Percentiles rank a stretch among this genome's conserved stretches.
Conservation (phyloP, 2,113 vertebrate species). For the Shinisaurus crocodilurus region DNA sequence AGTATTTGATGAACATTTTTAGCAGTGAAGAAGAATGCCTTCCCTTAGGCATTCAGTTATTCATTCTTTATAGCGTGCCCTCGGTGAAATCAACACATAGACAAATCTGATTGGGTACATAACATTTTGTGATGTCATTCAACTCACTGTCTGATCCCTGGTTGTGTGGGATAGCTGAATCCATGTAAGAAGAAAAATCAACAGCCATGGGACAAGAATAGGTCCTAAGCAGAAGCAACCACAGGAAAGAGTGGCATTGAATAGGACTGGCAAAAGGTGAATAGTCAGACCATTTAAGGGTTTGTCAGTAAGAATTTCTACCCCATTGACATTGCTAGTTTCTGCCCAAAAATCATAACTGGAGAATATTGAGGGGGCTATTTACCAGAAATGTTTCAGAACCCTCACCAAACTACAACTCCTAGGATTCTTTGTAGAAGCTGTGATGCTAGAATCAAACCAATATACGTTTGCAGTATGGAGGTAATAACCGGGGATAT, state of each 20-base stretch:
- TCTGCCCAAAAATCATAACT: no score
- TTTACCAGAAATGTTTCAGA: no score
- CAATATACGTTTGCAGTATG: neutral
- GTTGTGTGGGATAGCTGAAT: neutral
- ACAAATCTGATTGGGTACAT: no score
- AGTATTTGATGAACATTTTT: neutral
- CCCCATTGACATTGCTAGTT: no score
- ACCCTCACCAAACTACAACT: no score
- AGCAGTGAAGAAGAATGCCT: neutral
- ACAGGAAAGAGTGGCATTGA: neutral
- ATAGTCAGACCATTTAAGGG: no score
- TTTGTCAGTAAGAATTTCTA: no score
- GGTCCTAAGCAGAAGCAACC: neutral
- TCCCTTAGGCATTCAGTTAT: neutral
- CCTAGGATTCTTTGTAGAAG: no score
- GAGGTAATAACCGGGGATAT: neutral
- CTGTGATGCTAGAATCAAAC: neutral
- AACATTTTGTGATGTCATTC: neutral
- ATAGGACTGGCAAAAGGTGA: neutral
- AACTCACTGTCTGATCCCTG: neutral
- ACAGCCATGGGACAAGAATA: neutral
- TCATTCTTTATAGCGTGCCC: neutral
- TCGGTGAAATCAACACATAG: neutral
- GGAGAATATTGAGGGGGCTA: no score
- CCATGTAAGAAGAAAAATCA: neutral